Percentiles rank a stretch among this genome's conserved stretches.
Evolutionary conservation across 2,797 vertebrate genomes (phyloP).

Genomic region (Tangara arthus): DNA sequence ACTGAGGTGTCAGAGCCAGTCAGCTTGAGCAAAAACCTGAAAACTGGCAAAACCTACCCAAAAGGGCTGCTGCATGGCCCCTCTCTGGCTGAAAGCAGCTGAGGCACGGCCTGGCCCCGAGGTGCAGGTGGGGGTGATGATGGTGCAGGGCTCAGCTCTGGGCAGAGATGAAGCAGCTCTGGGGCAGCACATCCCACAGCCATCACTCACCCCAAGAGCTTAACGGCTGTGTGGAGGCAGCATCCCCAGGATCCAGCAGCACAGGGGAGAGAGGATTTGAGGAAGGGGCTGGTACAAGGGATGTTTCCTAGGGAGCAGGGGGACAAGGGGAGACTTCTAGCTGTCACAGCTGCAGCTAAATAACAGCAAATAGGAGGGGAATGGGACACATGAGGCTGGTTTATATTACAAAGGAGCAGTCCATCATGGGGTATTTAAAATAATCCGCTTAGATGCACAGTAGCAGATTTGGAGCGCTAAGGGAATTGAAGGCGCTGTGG

Average conservation of each 20-base stretch:
- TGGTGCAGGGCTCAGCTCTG: neutral
- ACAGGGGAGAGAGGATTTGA: neutral
- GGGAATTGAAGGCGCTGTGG: constrained; percentile 64
- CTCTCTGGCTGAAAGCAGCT: neutral
- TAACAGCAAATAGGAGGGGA: constrained; percentile 64
- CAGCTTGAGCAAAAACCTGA: neutral
- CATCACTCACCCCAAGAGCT: neutral
- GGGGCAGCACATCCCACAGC: neutral
- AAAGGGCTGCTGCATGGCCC: neutral
- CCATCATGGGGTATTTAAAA: constrained; percentile 70
- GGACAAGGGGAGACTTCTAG: neutral
- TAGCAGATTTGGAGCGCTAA: constrained; percentile 67
- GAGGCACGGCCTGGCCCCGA: fast-evolving
- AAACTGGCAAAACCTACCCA: neutral
- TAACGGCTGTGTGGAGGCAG: neutral
- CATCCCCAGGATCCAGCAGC: neutral
- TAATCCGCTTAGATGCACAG: constrained; percentile 70
- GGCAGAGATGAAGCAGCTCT: neutral
- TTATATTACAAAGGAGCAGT: constrained; percentile 70
- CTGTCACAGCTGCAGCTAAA: constrained; percentile 59
- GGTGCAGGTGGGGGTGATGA: neutral
- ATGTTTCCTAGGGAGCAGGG: neutral
- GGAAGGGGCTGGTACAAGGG: neutral
- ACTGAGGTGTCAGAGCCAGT: neutral
- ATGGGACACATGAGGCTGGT: constrained; percentile 60